These are phyloP conservation scores for Asbolus verrucosus DNA, from an alignment of 1,140 invertebrate species.

Conservation along the genomic window DNA sequence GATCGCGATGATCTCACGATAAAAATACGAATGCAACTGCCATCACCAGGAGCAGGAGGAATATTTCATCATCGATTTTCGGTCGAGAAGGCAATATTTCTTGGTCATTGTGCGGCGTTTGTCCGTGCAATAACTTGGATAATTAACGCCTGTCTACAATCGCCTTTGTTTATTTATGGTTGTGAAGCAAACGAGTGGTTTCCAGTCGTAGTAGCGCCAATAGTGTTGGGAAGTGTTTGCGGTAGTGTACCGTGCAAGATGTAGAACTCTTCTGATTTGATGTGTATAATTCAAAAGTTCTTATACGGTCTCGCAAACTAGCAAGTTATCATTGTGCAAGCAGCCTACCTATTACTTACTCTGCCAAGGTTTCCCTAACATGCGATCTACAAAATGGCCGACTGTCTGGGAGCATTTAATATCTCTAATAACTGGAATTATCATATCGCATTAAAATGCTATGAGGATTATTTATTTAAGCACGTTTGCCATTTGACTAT, in stretches of 20 bases:
- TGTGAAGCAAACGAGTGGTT: constrained; percentile 22
- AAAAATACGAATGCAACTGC: background rate
- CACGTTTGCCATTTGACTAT: constrained; percentile 55
- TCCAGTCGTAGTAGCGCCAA: constrained; percentile 23
- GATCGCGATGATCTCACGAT: background rate
- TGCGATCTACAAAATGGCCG: constrained; percentile 62
- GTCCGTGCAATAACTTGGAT: constrained; percentile 19
- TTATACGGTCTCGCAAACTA: constrained; percentile 35
- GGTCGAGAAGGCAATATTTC: constrained; percentile 20
- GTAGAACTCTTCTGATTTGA: constrained; percentile 39
- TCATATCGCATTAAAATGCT: constrained; percentile 61
- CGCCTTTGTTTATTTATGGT: constrained; percentile 34
- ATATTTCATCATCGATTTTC: constrained; percentile 39
- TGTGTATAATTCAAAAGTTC: constrained; percentile 39
- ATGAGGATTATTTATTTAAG: constrained; percentile 61
- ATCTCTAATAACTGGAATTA: constrained; percentile 61
- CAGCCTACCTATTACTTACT: constrained; percentile 59
- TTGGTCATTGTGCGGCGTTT: constrained; percentile 28
- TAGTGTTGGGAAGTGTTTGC: constrained; percentile 33
- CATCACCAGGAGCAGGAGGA: background rate
- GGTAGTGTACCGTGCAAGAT: constrained; percentile 38
- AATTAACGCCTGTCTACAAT: constrained; percentile 28
- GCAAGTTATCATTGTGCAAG: constrained; percentile 58
- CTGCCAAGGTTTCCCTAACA: constrained; percentile 58
- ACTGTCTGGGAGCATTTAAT: constrained; percentile 57